phyloP scores from a whole-genome alignment of 2,888 invertebrate genomes.

The Mythimna loreyi region DNA sequence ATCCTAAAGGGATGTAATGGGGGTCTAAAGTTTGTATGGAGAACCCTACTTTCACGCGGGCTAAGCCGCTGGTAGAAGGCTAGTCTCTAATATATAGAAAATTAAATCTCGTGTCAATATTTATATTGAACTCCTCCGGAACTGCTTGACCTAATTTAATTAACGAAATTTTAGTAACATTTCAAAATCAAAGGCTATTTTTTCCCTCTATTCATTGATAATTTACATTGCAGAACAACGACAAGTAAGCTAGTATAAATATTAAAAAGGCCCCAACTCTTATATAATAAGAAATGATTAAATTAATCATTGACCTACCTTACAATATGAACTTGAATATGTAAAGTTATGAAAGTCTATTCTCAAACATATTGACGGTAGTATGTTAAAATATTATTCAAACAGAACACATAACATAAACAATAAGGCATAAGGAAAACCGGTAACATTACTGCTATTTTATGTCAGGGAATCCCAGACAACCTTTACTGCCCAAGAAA shows the following conservation, averaged over 20 bases:
- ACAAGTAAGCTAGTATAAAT: no score
- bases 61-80: no score
- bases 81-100: no score
- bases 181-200: no score
- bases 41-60: no score
- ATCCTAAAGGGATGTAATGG: no score
- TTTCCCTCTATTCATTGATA: no score
- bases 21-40: no score
- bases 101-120: no score
- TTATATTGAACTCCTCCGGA: neutral
- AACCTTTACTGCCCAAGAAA: slow-evolving; percentile 36
- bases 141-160: neutral
- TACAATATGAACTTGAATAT: neutral
- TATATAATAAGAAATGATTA: neutral
- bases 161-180: no score
- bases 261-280: no score
- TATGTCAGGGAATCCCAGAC: slow-evolving; percentile 64
- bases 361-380: slow-evolving; percentile 2
- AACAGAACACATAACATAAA: slow-evolving; percentile 34
- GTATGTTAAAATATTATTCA: slow-evolving; percentile 13
- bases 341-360: neutral
- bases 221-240: no score
- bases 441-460: slow-evolving; percentile 33
- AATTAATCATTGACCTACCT: neutral
- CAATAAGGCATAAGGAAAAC: slow-evolving; percentile 54